Conservation (phyloP, 2,113 vertebrate genomes). For the Ptilorrhoa leucosticta region DNA sequence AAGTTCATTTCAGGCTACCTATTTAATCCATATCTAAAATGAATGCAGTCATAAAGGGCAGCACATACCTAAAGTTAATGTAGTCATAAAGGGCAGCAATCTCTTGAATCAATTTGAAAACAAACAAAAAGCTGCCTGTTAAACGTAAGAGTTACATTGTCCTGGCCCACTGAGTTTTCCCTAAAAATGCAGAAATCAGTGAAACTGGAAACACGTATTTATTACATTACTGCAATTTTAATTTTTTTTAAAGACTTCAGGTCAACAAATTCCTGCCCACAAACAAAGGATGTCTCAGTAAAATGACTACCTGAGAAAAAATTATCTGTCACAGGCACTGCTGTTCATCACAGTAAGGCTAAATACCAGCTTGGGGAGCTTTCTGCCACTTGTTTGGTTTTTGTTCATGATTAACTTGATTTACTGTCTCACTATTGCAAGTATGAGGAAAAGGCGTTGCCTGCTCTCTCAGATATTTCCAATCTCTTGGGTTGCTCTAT, state of each 20-base stretch:
- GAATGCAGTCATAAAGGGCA: neutral
- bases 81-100: neutral
- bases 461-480: neutral
- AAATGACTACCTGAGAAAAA: neutral
- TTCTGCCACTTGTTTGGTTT: neutral
- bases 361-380: neutral
- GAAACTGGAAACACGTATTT: neutral
- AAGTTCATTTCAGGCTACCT: neutral
- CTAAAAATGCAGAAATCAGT: neutral
- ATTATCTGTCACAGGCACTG: neutral
- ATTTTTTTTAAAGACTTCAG: neutral
- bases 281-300: neutral
- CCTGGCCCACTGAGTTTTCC: neutral
- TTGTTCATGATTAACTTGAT: neutral
- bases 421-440: neutral
- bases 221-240: accelerated
- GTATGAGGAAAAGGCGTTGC: neutral
- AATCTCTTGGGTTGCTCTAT: neutral
- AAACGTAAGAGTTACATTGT: neutral
- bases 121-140: neutral
- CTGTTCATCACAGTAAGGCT: neutral
- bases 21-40: neutral
- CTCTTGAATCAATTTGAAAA: neutral
- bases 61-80: neutral
- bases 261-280: neutral